Percentiles rank a stretch among this genome's conserved stretches.
These are phyloP conservation scores for Leucozona laternaria DNA, from an alignment of 2,888 invertebrate genomes.

Conservation along the genomic window DNA sequence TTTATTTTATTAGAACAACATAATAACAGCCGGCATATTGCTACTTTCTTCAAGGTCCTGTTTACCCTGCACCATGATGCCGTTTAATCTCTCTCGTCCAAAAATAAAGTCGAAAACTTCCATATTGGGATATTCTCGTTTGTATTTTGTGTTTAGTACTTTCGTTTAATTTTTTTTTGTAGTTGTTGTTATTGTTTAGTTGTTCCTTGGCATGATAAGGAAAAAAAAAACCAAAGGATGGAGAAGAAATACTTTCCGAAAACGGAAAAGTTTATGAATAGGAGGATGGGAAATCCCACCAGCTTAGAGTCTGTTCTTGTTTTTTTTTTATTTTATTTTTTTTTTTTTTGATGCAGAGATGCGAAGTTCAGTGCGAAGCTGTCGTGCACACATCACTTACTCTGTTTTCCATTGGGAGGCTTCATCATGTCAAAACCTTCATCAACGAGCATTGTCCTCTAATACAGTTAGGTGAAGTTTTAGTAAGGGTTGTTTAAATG, in stretches of 20 bases:
- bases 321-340: neutral
- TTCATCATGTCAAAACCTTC: conserved; percentile 60
- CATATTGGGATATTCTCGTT: conserved; percentile 45
- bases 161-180: neutral
- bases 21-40: conserved; percentile 16
- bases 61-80: neutral
- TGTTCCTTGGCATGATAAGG: conserved; percentile 12
- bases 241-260: conserved; percentile 47
- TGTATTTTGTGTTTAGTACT: conserved; percentile 28
- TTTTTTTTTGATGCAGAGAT: conserved; percentile 8
- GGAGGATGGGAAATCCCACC: conserved; percentile 32
- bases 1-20: conserved; percentile 12
- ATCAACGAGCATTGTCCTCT: conserved; percentile 62
- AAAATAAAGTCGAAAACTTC: conserved; percentile 59
- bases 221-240: conserved; percentile 2
- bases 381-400: conserved; percentile 57
- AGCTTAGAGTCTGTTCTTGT: conserved; percentile 37
- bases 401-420: conserved; percentile 43
- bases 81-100: conserved; percentile 19
- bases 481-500: conserved; percentile 55
- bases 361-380: conserved; percentile 52
- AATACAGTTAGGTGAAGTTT: conserved; percentile 53
- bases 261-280: conserved; percentile 56
- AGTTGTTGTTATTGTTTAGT: conserved; percentile 11
- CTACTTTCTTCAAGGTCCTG: neutral